Percentiles rank a stretch among this genome's conserved stretches.
These are phyloP conservation scores for Drosophila nigricruria DNA, from an alignment of 2,888 invertebrate genomes.

Conservation along the genomic window DNA sequence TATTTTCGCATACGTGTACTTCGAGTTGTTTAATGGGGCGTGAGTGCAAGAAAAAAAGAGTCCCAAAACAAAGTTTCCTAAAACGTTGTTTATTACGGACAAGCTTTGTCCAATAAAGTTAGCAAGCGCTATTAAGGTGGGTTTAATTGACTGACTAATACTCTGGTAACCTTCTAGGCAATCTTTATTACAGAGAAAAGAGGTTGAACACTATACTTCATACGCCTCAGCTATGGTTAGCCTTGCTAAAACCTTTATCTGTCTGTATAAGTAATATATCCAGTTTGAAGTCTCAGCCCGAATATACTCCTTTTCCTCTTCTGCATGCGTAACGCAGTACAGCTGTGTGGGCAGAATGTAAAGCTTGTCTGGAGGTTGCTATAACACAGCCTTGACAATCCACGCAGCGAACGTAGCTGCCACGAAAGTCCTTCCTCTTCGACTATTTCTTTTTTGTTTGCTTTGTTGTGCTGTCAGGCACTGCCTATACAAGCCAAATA, in stretches of 20 bases:
- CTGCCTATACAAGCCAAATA: slow-evolving; percentile 20
- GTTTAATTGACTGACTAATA: background rate
- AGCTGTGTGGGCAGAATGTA: slow-evolving; percentile 11
- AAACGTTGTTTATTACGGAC: slow-evolving; percentile 26
- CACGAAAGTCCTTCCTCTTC: slow-evolving; percentile 4
- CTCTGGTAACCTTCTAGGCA: background rate
- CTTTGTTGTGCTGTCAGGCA: slow-evolving; percentile 18
- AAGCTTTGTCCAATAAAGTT: slow-evolving; percentile 7
- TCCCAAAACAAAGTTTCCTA: slow-evolving; percentile 15
- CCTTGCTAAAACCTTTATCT: too few species aligned
- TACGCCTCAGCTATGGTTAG: background rate
- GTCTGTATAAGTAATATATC: background rate
- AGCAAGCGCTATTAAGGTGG: background rate
- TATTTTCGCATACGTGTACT: slow-evolving; percentile 15
- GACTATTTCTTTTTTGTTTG: background rate
- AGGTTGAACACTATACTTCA: background rate
- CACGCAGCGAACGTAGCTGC: slow-evolving; percentile 18
- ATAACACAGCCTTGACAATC: slow-evolving; percentile 36
- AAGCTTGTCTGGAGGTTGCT: background rate
- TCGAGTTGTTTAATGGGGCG: slow-evolving; percentile 24
- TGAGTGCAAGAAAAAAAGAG: slow-evolving; percentile 6
- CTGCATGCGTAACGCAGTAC: background rate
- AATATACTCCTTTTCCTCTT: background rate
- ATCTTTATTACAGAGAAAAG: background rate
- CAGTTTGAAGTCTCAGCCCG: too few species aligned